These are phyloP conservation scores for Podabrus alpinus DNA, from an alignment of 2,888 invertebrate genomes.

Conservation along the genomic window DNA sequence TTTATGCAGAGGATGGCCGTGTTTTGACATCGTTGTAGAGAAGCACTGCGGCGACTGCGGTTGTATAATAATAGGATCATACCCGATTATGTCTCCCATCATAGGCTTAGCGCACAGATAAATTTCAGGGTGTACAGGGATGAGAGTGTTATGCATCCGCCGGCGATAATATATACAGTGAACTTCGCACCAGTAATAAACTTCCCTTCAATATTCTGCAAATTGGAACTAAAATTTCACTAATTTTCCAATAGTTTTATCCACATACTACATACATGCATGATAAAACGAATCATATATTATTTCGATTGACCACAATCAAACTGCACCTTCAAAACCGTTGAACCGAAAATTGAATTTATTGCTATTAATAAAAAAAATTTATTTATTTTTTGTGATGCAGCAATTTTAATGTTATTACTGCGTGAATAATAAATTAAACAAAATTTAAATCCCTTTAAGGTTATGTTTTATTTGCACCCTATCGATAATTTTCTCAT, in stretches of 20 bases:
- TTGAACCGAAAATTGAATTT: background rate
- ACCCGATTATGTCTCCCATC: constrained; percentile 54
- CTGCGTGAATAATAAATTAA: background rate
- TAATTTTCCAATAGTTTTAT: background rate
- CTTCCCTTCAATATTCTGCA: constrained; percentile 10
- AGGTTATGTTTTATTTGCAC: background rate
- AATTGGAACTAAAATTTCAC: constrained; percentile 8
- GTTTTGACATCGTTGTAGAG: constrained; percentile 19
- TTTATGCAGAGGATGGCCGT: constrained; percentile 10
- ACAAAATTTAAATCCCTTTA: background rate
- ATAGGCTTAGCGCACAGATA: constrained; percentile 53
- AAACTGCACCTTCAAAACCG: background rate
- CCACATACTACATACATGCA: background rate
- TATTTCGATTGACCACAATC: background rate
- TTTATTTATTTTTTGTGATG: no score
- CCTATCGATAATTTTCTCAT: constrained; percentile 23
- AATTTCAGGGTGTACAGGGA: constrained; percentile 45
- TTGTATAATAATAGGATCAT: constrained; percentile 55
- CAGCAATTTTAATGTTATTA: background rate
- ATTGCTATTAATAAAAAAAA: background rate
- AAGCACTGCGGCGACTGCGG: constrained; percentile 40
- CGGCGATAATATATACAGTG: constrained; percentile 22
- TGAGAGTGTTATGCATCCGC: constrained; percentile 20
- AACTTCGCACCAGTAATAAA: constrained; percentile 14
- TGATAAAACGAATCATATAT: background rate